Conservation (phyloP, 2,113 vertebrate genomes). For the Sardina pilchardus region DNA sequence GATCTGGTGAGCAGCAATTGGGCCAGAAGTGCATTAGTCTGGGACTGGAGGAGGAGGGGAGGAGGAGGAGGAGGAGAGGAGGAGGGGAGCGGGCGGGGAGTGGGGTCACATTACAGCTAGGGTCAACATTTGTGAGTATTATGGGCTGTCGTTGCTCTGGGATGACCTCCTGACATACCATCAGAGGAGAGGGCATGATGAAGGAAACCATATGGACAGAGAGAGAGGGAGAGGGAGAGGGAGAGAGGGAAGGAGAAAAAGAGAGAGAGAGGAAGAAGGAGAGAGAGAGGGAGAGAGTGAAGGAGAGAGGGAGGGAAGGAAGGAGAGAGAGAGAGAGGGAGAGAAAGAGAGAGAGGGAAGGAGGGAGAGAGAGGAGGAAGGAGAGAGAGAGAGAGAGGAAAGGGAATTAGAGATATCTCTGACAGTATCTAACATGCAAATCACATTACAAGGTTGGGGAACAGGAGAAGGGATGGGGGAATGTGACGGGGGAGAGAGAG, state of each 20-base stretch:
- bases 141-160: not conserved
- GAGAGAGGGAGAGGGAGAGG: conserved; percentile 31
- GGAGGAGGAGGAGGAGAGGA: not conserved
- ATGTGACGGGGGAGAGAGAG: not conserved
- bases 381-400: no score
- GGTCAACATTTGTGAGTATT: not conserved
- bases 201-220: conserved; percentile 10
- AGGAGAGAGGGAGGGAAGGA: not conserved
- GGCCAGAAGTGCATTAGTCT: not conserved
- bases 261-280: not conserved
- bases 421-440: no score
- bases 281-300: not conserved
- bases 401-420: not conserved
- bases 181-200: not conserved
- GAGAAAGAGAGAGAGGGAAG: not conserved
- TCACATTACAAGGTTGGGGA: no score
- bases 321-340: not conserved
- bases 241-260: not conserved
- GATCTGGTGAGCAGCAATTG: not conserved
- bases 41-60: not conserved
- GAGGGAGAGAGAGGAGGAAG: not conserved
- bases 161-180: not conserved
- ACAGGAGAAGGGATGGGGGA: not conserved
- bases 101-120: not conserved
- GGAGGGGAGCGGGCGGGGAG: not conserved